Percentiles rank a stretch among this genome's conserved stretches.
phyloP scores from a whole-genome alignment of 2,113 vertebrate genomes.

The Zosterops lateralis region DNA sequence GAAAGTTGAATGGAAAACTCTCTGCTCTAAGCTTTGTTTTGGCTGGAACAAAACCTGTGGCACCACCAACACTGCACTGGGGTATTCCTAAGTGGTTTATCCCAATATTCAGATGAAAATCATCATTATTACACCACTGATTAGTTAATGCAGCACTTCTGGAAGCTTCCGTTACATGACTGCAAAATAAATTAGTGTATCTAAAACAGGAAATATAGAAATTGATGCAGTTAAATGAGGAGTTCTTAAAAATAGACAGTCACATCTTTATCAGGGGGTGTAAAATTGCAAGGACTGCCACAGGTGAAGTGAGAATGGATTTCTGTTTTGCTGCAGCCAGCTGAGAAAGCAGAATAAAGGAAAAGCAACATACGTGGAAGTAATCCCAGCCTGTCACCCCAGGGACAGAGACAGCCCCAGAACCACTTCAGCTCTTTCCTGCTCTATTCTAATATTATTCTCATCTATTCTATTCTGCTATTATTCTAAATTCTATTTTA shows the following conservation, averaged over 20 bases:
- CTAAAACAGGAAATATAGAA: not conserved
- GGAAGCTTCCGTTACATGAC: not conserved
- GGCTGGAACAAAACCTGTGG: not conserved
- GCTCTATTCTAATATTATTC: not conserved
- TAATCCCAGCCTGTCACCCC: not conserved
- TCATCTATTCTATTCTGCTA: not conserved
- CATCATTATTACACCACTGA: not conserved
- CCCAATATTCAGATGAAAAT: not conserved
- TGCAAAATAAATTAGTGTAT: not conserved
- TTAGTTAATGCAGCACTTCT: not conserved
- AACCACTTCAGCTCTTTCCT: too few relatives aligned
- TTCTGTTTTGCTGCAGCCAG: not conserved
- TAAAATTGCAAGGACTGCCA: not conserved
- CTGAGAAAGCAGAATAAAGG: not conserved
- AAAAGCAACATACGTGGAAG: not conserved
- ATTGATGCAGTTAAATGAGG: not conserved
- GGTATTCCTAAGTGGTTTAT: not conserved
- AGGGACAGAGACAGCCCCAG: not conserved
- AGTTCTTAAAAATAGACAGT: not conserved
- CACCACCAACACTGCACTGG: not conserved
- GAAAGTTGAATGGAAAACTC: not conserved
- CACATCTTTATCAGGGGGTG: not conserved
- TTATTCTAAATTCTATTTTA: not conserved
- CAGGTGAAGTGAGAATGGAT: not conserved
- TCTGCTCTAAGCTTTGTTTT: not conserved